Conservation (phyloP, 2,888 invertebrate genomes). For the Panopea generosa region DNA sequence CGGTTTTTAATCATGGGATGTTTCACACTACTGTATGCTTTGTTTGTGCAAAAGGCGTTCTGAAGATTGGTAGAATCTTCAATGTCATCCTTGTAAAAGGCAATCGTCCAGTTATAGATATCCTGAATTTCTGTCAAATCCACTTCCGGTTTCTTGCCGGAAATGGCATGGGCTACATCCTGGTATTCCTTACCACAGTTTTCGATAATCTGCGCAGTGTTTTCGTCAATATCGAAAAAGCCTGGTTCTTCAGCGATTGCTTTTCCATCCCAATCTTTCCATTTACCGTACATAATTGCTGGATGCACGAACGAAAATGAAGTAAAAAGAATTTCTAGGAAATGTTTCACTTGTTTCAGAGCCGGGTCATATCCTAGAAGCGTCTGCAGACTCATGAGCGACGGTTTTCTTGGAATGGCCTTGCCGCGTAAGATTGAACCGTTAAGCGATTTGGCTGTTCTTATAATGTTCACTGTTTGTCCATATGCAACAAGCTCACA, state of each 20-base stretch:
- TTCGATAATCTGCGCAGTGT: conserved; percentile 58
- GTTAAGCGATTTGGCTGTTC: conserved; percentile 59
- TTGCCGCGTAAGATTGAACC: conserved; percentile 69
- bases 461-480: conserved; percentile 62
- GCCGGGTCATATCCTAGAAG: conserved; percentile 66
- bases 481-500: conserved; percentile 75
- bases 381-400: conserved; percentile 68
- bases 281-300: conserved; percentile 72
- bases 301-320: conserved; percentile 71
- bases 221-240: conserved; percentile 69
- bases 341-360: conserved; percentile 66
- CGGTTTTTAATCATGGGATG: conserved; percentile 63
- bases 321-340: conserved; percentile 69
- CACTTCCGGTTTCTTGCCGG: conserved; percentile 55
- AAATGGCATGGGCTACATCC: conserved; percentile 57
- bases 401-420: conserved; percentile 66
- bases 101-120: conserved; percentile 69
- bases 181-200: conserved; percentile 64
- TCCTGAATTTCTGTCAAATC: conserved; percentile 66
- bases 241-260: conserved; percentile 60
- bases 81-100: conserved; percentile 70
- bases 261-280: conserved; percentile 75
- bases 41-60: conserved; percentile 70
- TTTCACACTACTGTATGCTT: conserved; percentile 67
- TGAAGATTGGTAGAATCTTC: conserved; percentile 64